A percentile compares a stretch with the other conserved stretches of the same genome.
phyloP scores from a whole-genome alignment of 92 coral and sea anemone genomes.

The Parazoanthus swiftii region DNA sequence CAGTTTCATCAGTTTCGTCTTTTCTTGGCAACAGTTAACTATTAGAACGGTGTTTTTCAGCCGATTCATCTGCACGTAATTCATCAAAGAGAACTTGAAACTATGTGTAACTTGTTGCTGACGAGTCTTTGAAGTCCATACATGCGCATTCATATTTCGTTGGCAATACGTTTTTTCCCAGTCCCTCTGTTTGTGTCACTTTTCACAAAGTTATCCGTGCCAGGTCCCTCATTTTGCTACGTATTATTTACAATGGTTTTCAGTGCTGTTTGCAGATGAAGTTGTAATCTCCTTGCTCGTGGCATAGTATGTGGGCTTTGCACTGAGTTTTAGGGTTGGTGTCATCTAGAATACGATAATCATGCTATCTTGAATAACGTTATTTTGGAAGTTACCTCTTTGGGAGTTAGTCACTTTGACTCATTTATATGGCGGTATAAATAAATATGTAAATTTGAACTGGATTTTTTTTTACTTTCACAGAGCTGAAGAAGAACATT shows the following conservation, averaged over 20 bases:
- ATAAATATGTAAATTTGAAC: background rate
- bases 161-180: background rate
- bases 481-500: background rate
- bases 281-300: too few species aligned
- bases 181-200: background rate
- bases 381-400: too few species aligned
- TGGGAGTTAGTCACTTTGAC: background rate
- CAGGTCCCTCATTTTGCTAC: background rate
- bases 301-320: background rate
- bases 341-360: too few species aligned
- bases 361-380: background rate
- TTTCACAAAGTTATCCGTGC: background rate
- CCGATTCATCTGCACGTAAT: background rate
- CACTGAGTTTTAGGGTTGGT: background rate
- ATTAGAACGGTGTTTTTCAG: background rate
- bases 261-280: too few species aligned
- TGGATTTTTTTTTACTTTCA: background rate
- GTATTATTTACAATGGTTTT: background rate
- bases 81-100: background rate
- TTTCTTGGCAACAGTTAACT: background rate
- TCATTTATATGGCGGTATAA: background rate
- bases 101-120: background rate
- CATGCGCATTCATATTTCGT: background rate
- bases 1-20: background rate
- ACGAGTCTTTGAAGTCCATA: background rate